Percentiles rank a stretch among this genome's conserved stretches.
Conservation (phyloP, 2,797 vertebrate genomes). For the Salarias fasciatus region DNA sequence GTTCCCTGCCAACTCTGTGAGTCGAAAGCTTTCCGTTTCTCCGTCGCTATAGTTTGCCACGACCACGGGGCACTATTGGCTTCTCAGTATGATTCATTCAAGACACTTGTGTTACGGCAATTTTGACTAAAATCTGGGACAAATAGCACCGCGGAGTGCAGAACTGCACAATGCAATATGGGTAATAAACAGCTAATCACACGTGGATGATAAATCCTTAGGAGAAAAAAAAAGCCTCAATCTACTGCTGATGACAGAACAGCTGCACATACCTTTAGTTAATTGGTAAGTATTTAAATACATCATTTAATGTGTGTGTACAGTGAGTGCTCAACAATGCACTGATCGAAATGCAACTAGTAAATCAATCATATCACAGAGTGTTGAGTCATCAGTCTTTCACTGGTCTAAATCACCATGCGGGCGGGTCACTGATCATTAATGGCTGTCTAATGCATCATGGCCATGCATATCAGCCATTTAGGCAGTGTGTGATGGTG, state of each 20-base stretch:
- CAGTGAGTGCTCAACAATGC: slow-evolving; percentile 47
- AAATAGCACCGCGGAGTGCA: slow-evolving; percentile 1
- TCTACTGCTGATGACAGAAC: slow-evolving; percentile 7
- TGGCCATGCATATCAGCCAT: slow-evolving; percentile 32
- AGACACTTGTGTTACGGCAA: slow-evolving; percentile 39
- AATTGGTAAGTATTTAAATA: slow-evolving; percentile 29
- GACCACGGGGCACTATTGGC: slow-evolving; percentile 48
- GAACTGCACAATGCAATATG: neutral
- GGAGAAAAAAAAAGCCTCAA: slow-evolving; percentile 1
- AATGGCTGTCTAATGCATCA: slow-evolving; percentile 51
- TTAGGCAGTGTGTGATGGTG: slow-evolving; percentile 21
- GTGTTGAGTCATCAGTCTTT: slow-evolving; percentile 42
- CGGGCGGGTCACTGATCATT: slow-evolving; percentile 43
- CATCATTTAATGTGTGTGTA: slow-evolving; percentile 33
- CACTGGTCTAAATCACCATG: slow-evolving; percentile 34
- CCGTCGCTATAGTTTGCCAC: slow-evolving; percentile 41
- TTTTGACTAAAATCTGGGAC: slow-evolving; percentile 40
- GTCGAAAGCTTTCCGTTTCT: slow-evolving; percentile 56
- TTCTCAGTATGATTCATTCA: slow-evolving; percentile 51
- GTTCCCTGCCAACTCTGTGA: slow-evolving; percentile 62
- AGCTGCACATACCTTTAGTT: slow-evolving; percentile 10
- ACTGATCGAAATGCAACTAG: slow-evolving; percentile 41
- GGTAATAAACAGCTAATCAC: neutral
- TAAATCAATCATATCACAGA: slow-evolving; percentile 48
- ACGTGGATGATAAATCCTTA: slow-evolving; percentile 13